A percentile compares a stretch with the other conserved stretches of the same genome.
phyloP scores from a whole-genome alignment of 2,888 invertebrate genomes.

The Poecilus cupreus region DNA sequence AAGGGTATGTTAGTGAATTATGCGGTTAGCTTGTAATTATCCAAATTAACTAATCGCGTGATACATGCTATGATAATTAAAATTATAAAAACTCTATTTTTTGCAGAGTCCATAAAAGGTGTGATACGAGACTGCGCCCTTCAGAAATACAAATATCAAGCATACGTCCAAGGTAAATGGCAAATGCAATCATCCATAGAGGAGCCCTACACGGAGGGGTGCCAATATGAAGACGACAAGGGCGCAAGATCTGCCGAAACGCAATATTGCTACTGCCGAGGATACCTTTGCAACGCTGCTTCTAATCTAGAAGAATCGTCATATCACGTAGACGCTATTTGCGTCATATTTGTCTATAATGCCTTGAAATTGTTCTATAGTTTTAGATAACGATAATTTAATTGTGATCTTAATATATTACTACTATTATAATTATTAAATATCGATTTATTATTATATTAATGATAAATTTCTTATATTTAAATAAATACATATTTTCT shows the following conservation, averaged over 20 bases:
- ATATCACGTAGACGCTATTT: constrained; percentile 77
- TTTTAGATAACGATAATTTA: constrained; percentile 71
- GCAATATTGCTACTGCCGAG: constrained; percentile 85
- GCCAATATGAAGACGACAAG: constrained; percentile 78
- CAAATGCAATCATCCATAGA: constrained; percentile 78
- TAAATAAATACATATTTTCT: neutral
- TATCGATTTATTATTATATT: constrained; percentile 60
- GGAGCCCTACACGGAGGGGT: constrained; percentile 84
- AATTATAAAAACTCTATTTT: too few relatives aligned
- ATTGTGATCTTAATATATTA: constrained; percentile 6
- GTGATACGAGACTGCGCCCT: constrained; percentile 83
- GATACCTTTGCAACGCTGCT: constrained; percentile 82
- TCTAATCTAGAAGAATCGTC: constrained; percentile 40
- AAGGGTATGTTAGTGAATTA: too few relatives aligned
- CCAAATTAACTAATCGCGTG: constrained; percentile 5
- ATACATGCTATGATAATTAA: too few relatives aligned
- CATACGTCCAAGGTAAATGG: constrained; percentile 80
- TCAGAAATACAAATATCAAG: constrained; percentile 81
- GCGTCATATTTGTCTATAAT: constrained; percentile 78
- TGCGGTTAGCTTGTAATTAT: too few relatives aligned
- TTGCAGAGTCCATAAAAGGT: constrained; percentile 78
- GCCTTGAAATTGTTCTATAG: constrained; percentile 74
- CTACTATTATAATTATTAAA: too few relatives aligned
- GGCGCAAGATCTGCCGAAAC: constrained; percentile 78
- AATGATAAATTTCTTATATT: constrained; percentile 11